Evolutionary conservation across 2,113 vertebrate genomes (phyloP), one percentile per base, ranked within the genome.

Genomic region (Cololabis saira): DNA sequence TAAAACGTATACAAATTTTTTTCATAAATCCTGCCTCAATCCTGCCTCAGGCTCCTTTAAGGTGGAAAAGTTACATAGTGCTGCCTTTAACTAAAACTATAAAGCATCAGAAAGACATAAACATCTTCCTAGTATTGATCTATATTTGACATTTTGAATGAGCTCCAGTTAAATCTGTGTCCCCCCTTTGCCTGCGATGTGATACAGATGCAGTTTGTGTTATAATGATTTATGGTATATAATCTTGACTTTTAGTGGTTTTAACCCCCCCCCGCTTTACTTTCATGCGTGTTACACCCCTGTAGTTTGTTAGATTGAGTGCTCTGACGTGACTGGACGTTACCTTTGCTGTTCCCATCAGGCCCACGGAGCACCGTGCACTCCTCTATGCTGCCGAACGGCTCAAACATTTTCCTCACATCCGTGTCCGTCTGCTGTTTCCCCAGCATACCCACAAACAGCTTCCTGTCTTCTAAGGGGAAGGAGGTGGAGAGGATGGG

Each of bases 301-400:
- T 37, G 1, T 37, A 37, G 33, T 48, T 58, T 14, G 43, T 16
- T 11, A 6, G 19, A 17, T 40, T 7, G 0, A 18, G 5, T 19
- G n/a, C 44, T 30, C 12, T 42, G 43, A 2, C 0, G 27, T 19
- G 51, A 27, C 42, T 48, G 61, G 49, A 66, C 16, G 21, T 61
- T 87, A 98, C 97, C 97, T 97, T 98, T 99, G 91, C 97, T 99
- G 85, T 95, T 95, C n/a, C 97, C 96, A 0, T 98, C 97, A 0
- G 97, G 97, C 54, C 97, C 96, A 64, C 97, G 95, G 85, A 98
- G 96, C 81, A 98, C 96, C 33, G 96, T 98, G 86, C 97, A 94
- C 91, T 98, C 97, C 91, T 98, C 97, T 93, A 98, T 98, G 84
- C 95, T 96, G 5, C 97, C 97, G 4, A 98, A 98, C 30, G 96